Evolutionary conservation across 1,140 invertebrate species (phyloP), one percentile per base, ranked within the genome.

Genomic region (Mamestra configurata): DNA sequence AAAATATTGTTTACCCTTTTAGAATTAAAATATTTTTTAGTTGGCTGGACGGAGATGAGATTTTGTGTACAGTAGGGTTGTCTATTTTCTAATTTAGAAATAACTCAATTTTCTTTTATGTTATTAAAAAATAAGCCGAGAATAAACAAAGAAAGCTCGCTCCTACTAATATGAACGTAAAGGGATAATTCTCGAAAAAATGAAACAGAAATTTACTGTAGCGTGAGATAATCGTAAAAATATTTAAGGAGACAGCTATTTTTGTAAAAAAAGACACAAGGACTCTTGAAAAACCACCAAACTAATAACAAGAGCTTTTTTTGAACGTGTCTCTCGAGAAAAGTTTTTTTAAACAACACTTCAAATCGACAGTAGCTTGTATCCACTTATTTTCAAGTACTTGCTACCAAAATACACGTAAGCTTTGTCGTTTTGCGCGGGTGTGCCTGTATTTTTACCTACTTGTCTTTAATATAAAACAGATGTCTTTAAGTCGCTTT

Each of bases 91-190:
- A 6, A 70, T 70, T 70, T 70, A 71, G 24, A 35, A 53, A 53
- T 35, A 71, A 71, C 68, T 51, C 49, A 71, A 31, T 53, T 53
- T 53, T 71, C 46, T 71, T 71, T 71, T 31, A 15, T 35, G 27
- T 53, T 53, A 53, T 53, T 53, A 53, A 71, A 68, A 68, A 46
- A 68, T 24, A 46, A 53, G 27, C 68, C 46, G 8, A 11, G 40
- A 71, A 71, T 71, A 53, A 51, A 53, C 31, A 11, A 53, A 24
- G 27, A 53, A 71, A 53, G 20, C 68, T 51, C 64, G 64, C 64
- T 46, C 22, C n/a, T 4, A 24, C 37, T 68, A n/a, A 27, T 68
- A 68, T 13, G 31, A 20, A 64, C n/a, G 35, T 20, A 22, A 22
- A 43, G n/a, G 43, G 4, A 18, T 1, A 4, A 15, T 49, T 27